Conservation (phyloP, 2,113 vertebrate genomes). For the Periophthalmodon schlosseri region DNA sequence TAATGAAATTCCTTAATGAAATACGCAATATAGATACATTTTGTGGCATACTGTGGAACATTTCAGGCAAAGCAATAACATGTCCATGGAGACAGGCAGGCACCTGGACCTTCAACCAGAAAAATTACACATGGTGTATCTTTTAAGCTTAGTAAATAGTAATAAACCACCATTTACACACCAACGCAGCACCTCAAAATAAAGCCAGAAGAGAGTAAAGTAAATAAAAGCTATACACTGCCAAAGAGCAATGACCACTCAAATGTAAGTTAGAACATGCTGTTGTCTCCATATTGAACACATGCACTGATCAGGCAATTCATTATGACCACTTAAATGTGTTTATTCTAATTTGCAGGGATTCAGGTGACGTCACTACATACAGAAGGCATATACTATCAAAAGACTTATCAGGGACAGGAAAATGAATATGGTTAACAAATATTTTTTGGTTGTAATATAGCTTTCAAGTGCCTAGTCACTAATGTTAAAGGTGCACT, state of each 20-base stretch:
- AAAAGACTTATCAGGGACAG: not conserved
- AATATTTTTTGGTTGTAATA: not conserved
- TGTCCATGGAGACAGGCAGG: too few species aligned
- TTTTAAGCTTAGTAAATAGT: conserved; percentile 13
- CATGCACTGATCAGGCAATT: not conserved
- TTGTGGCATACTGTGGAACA: too few species aligned
- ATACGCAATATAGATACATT: too few species aligned
- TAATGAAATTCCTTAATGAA: too few species aligned
- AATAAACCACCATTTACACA: conserved; percentile 59
- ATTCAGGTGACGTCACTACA: not conserved
- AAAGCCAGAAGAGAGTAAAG: conserved; percentile 30
- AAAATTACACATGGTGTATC: too few species aligned
- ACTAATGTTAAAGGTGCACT: not conserved
- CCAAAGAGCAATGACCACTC: conserved; percentile 65
- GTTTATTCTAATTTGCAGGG: not conserved
- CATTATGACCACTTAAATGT: conserved; percentile 14
- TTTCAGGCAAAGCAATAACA: too few species aligned
- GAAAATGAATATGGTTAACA: not conserved
- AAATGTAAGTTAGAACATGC: conserved; percentile 35
- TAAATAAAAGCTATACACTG: conserved; percentile 60
- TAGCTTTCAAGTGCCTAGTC: not conserved
- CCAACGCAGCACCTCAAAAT: conserved; percentile 63
- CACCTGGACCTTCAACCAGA: too few species aligned
- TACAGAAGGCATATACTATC: not conserved
- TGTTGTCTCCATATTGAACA: conserved; percentile 40